phyloP scores from a whole-genome alignment of 2,888 invertebrate genomes.

The Suillia variegata region DNA sequence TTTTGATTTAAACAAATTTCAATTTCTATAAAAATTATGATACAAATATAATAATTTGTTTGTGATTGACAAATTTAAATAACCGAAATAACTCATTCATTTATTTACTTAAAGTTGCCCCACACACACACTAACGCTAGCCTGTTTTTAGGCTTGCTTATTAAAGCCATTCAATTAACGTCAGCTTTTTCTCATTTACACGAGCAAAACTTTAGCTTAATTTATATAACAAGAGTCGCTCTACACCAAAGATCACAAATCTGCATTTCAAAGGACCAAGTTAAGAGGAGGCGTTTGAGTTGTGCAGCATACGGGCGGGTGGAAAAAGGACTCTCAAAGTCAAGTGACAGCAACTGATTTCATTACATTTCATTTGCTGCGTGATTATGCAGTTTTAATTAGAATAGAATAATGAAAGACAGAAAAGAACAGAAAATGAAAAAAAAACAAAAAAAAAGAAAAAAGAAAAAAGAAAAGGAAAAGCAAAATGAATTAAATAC shows the following conservation, averaged over 20 bases:
- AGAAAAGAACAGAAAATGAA: slow-evolving; percentile 1
- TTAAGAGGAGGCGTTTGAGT: neutral
- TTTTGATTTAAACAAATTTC: too few species aligned
- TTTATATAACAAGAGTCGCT: neutral
- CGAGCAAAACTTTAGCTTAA: neutral
- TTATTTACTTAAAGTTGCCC: too few species aligned
- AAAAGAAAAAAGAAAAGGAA: too few species aligned
- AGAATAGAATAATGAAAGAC: slow-evolving; percentile 25
- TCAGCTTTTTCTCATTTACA: neutral
- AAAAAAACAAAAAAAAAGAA: too few species aligned
- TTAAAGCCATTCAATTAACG: too few species aligned
- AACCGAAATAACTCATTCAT: too few species aligned
- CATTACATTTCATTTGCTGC: slow-evolving; percentile 29
- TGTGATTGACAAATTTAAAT: too few species aligned
- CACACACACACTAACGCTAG: too few species aligned
- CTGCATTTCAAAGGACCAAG: neutral
- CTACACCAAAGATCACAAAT: neutral
- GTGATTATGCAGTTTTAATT: slow-evolving; percentile 31
- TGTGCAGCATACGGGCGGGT: neutral
- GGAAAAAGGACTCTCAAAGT: slow-evolving; percentile 15
- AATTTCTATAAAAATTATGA: too few species aligned
- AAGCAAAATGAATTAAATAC: too few species aligned
- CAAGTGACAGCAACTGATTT: slow-evolving; percentile 28
- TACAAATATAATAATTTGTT: too few species aligned
- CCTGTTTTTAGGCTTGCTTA: too few species aligned